These are phyloP conservation scores for Lasiurus cinereus DNA, from an alignment of 2,113 vertebrate species.

Conservation along the genomic window DNA sequence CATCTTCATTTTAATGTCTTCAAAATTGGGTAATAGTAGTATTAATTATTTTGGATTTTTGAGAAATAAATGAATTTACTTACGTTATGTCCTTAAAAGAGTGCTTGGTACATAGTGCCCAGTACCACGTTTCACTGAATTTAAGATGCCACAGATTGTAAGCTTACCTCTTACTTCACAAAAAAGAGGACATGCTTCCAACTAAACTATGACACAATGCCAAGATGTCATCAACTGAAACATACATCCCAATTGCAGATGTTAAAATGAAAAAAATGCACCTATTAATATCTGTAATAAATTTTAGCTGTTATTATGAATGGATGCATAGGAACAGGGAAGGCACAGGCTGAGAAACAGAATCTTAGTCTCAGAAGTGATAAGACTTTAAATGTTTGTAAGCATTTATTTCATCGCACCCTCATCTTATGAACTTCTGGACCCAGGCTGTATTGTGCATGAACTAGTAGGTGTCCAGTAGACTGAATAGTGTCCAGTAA, in stretches of 20 bases:
- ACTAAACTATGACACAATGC: conserved; percentile 38
- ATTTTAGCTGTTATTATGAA: conserved; percentile 34
- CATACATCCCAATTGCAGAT: not conserved
- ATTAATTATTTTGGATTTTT: not conserved
- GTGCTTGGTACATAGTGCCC: not conserved
- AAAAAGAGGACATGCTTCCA: conserved; percentile 43
- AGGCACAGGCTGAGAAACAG: not conserved
- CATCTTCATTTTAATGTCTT: not conserved
- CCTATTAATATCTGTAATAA: not conserved
- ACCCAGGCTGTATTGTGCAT: not conserved
- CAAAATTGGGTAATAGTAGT: not conserved
- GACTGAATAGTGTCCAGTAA: not conserved
- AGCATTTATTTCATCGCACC: not conserved
- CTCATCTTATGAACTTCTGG: not conserved
- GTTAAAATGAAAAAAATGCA: conserved; percentile 19
- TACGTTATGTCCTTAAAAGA: conserved; percentile 10
- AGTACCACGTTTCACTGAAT: conserved; percentile 24
- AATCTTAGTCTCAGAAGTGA: not conserved
- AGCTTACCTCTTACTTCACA: not conserved
- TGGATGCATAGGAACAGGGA: not conserved
- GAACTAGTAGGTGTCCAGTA: not conserved
- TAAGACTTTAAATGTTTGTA: not conserved
- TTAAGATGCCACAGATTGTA: conserved; percentile 52
- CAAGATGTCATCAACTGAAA: conserved; percentile 23
- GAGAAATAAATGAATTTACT: conserved; percentile 13